A percentile compares a stretch with the other conserved stretches of the same genome.
phyloP scores from a whole-genome alignment of 2,888 invertebrate species.

The Camptogramma bilineatum region DNA sequence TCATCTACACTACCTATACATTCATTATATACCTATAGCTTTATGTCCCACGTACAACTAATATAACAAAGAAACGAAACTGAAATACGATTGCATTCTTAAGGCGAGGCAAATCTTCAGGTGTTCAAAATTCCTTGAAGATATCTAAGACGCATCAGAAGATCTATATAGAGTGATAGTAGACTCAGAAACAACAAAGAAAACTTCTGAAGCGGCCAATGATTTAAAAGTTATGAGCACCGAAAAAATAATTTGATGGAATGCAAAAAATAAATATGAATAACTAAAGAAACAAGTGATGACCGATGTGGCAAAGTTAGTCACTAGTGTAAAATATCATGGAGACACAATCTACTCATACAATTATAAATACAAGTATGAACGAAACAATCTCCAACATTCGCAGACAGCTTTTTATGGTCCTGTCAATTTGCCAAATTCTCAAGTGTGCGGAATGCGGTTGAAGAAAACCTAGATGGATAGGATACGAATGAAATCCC shows the following conservation, averaged over 20 bases:
- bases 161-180: neutral
- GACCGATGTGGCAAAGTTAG: slow-evolving; percentile 14
- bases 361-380: slow-evolving; percentile 25
- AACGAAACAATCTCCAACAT: slow-evolving; percentile 20
- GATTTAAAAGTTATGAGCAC: too few relatives aligned
- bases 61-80: neutral
- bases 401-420: slow-evolving; percentile 37
- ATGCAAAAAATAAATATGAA: neutral
- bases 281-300: slow-evolving; percentile 2
- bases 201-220: neutral
- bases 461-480: slow-evolving; percentile 13
- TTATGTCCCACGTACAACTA: too few relatives aligned
- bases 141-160: neutral
- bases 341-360: slow-evolving; percentile 18
- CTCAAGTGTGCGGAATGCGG: slow-evolving; percentile 6
- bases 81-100: neutral
- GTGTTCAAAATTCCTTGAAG: neutral
- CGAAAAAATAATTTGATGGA: neutral
- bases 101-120: neutral
- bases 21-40: neutral
- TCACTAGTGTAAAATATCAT: slow-evolving; percentile 9
- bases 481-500: slow-evolving; percentile 14
- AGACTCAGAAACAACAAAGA: neutral
- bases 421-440: slow-evolving; percentile 33
- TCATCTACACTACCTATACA: neutral